phyloP scores from a whole-genome alignment of 2,113 vertebrate genomes.

The Lepus americanus region DNA sequence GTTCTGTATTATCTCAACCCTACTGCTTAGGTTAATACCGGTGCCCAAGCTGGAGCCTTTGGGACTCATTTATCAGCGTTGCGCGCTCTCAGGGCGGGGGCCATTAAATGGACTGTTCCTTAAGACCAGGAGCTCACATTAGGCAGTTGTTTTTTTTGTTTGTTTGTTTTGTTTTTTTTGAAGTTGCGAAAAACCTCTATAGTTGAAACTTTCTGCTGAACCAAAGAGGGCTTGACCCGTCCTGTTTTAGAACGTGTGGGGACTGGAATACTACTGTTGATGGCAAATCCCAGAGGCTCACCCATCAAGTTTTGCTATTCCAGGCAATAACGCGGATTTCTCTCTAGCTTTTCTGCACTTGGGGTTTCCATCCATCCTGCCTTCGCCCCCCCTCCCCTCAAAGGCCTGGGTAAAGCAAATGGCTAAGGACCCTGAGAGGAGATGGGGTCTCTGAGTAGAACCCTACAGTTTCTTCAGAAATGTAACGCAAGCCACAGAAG shows the following conservation, averaged over 20 bases:
- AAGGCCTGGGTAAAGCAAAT: neutral
- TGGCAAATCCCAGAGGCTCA: constrained; percentile 3
- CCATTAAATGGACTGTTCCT: neutral
- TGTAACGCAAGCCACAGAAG: neutral
- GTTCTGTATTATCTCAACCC: constrained; percentile 58
- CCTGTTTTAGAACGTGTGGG: constrained; percentile 9
- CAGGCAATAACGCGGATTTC: neutral
- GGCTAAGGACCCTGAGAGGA: neutral
- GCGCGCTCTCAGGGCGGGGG: neutral
- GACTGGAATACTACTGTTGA: neutral
- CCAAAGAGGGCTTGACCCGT: neutral
- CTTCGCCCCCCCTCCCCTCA: too few species aligned
- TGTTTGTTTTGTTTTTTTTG: neutral
- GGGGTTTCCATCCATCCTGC: neutral
- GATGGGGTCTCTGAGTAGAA: neutral
- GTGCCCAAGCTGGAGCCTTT: neutral
- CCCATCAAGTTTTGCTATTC: neutral
- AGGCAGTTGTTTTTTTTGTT: neutral
- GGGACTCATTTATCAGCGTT: neutral
- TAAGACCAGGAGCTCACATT: neutral
- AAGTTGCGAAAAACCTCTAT: neutral
- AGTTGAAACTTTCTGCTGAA: constrained; percentile 2
- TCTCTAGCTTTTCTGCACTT: neutral
- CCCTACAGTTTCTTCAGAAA: neutral
- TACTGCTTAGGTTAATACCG: neutral